These are phyloP conservation scores for Matsumyia berberina DNA, from an alignment of 2,888 invertebrate species.

Conservation along the genomic window DNA sequence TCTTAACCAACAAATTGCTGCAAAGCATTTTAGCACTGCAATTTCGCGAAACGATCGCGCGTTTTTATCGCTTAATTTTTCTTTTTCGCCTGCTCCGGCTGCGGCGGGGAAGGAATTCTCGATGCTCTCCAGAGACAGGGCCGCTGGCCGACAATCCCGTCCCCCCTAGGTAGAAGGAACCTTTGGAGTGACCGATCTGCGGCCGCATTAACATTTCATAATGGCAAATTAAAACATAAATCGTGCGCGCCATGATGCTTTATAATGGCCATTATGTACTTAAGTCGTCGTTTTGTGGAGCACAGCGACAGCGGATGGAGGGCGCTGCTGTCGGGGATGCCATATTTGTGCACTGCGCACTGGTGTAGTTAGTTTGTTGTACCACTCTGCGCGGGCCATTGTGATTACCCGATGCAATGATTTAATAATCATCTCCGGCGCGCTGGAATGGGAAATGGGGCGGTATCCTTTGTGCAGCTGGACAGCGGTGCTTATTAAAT, in stretches of 20 bases:
- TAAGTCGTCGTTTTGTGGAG: slow-evolving; percentile 76
- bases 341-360: slow-evolving; percentile 31
- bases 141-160: slow-evolving; percentile 14
- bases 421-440: slow-evolving; percentile 69
- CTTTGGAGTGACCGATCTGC: slow-evolving; percentile 68
- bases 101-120: slow-evolving; percentile 36
- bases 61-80: slow-evolving; percentile 77
- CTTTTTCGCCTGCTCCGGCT: slow-evolving; percentile 69
- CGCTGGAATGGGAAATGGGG: slow-evolving; percentile 67
- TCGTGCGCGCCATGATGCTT: slow-evolving; percentile 77
- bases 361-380: slow-evolving; percentile 50
- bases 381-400: slow-evolving; percentile 33
- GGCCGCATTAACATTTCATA: slow-evolving; percentile 76
- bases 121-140: slow-evolving; percentile 2
- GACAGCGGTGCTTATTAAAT: slow-evolving; percentile 75
- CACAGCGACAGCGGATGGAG: neutral
- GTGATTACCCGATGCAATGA: slow-evolving; percentile 75
- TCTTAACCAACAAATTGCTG: slow-evolving; percentile 76
- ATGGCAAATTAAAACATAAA: slow-evolving; percentile 77
- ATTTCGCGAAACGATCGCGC: slow-evolving; percentile 76
- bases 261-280: slow-evolving; percentile 76
- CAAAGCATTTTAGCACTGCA: slow-evolving; percentile 76
- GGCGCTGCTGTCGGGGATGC: slow-evolving; percentile 1
- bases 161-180: slow-evolving; percentile 13
- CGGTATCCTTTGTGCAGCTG: slow-evolving; percentile 73